Evolutionary conservation across 1,140 invertebrate species (phyloP).

Genomic region (Hesperophylax magnus): DNA sequence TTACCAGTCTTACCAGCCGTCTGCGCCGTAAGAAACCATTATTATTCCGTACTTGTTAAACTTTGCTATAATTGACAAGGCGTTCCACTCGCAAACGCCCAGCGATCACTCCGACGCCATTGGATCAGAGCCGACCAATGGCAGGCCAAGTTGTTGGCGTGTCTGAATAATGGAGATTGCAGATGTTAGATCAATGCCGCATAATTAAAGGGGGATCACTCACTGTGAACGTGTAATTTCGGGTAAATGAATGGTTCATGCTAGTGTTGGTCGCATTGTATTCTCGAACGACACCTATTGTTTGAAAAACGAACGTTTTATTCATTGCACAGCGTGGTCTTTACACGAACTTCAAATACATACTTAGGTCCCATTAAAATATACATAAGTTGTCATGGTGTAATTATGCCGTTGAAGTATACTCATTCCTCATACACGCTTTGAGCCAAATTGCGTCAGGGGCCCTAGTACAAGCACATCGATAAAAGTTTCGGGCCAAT

Average conservation of each 20-base stretch:
- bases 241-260: constrained; percentile 16
- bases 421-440: too few relatives aligned
- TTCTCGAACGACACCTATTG: constrained; percentile 20
- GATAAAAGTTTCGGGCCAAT: too few relatives aligned
- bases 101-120: background rate
- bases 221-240: constrained; percentile 21
- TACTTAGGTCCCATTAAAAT: too few relatives aligned
- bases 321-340: background rate
- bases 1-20: too few relatives aligned
- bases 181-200: constrained; percentile 29
- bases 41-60: background rate
- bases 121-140: constrained; percentile 14
- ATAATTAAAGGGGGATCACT: constrained; percentile 26
- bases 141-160: background rate
- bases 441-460: too few relatives aligned
- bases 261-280: constrained; percentile 16
- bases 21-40: constrained; percentile 4
- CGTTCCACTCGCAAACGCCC: constrained; percentile 14
- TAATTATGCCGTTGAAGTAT: too few relatives aligned
- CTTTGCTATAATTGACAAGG: constrained; percentile 17
- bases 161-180: constrained; percentile 7
- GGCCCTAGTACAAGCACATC: too few relatives aligned
- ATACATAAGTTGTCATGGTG: too few relatives aligned
- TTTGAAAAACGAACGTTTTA: constrained; percentile 4
- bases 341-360: too few relatives aligned